A percentile compares a stretch with the other conserved stretches of the same genome.
These are phyloP conservation scores for Acrocephalus kingi DNA, from an alignment of 2,113 vertebrate genomes.

Conservation along the genomic window DNA sequence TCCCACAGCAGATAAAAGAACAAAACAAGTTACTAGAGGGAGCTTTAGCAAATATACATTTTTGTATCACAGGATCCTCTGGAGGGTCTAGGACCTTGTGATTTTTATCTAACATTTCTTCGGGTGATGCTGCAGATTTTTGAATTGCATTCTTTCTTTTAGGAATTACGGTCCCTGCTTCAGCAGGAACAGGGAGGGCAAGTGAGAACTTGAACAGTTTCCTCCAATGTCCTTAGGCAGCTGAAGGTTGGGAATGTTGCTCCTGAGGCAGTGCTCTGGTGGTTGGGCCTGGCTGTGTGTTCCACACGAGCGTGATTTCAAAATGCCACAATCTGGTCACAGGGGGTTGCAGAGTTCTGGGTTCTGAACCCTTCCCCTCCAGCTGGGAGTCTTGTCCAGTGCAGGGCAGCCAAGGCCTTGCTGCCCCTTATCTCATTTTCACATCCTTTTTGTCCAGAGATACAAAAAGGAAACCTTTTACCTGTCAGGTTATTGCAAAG, in stretches of 20 bases:
- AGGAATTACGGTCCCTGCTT: not conserved
- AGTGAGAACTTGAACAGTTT: not conserved
- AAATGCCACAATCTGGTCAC: fast-evolving
- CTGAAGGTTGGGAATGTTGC: not conserved
- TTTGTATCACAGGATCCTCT: not conserved
- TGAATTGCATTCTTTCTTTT: not conserved
- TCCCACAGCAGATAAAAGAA: not conserved
- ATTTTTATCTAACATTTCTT: not conserved
- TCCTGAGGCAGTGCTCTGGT: not conserved
- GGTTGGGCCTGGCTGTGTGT: not conserved
- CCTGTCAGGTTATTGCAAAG: not conserved
- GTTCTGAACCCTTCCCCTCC: not conserved
- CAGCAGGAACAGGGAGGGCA: not conserved
- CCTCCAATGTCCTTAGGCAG: not conserved
- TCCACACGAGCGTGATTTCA: not conserved
- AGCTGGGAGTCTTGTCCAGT: not conserved
- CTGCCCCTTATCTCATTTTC: not conserved
- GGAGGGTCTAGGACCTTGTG: not conserved
- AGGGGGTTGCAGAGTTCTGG: not conserved
- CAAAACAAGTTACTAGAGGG: not conserved
- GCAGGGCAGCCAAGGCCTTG: not conserved
- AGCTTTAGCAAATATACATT: not conserved
- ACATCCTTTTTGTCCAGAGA: not conserved
- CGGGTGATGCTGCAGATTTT: not conserved
- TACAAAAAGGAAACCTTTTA: not conserved